Conservation (phyloP, 1,140 invertebrate genomes). For the Drosophila suzukii region DNA sequence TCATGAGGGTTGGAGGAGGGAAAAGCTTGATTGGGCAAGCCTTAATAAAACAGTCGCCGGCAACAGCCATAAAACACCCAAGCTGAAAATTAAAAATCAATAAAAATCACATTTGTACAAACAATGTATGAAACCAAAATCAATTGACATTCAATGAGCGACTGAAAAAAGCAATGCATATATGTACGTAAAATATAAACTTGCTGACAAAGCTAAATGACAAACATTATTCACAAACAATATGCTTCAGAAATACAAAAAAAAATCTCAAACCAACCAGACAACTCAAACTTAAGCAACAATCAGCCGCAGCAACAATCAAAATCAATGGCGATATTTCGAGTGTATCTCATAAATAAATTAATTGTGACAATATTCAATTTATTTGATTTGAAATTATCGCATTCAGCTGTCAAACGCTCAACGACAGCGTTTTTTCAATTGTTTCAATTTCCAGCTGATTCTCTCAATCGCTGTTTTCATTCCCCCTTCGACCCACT, state of each 20-base stretch:
- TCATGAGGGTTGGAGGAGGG: constrained; percentile 29
- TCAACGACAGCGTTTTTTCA: constrained; percentile 52
- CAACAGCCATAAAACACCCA: constrained; percentile 66
- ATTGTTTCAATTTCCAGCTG: constrained; percentile 59
- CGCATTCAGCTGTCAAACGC: constrained; percentile 74
- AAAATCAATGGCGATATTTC: constrained; percentile 40
- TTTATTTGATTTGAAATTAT: constrained; percentile 82
- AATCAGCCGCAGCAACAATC: constrained; percentile 19
- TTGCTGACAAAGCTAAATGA: constrained; percentile 39
- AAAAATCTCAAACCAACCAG: constrained; percentile 16
- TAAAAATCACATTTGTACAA: constrained; percentile 62
- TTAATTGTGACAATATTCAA: constrained; percentile 83
- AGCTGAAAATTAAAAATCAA: constrained; percentile 77
- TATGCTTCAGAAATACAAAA: constrained; percentile 37
- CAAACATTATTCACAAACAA: constrained; percentile 33
- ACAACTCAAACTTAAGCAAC: constrained; percentile 25
- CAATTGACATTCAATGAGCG: constrained; percentile 56
- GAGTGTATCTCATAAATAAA: constrained; percentile 75
- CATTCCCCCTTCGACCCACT: constrained; percentile 23
- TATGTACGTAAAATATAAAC: constrained; percentile 26
- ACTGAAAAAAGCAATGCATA: constrained; percentile 31
- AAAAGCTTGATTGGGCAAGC: constrained; percentile 47
- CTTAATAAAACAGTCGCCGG: constrained; percentile 48
- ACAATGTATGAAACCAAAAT: constrained; percentile 40
- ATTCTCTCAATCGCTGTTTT: constrained; percentile 16